phyloP scores from a whole-genome alignment of 2,113 vertebrate genomes.

The Thomomys bottae region DNA sequence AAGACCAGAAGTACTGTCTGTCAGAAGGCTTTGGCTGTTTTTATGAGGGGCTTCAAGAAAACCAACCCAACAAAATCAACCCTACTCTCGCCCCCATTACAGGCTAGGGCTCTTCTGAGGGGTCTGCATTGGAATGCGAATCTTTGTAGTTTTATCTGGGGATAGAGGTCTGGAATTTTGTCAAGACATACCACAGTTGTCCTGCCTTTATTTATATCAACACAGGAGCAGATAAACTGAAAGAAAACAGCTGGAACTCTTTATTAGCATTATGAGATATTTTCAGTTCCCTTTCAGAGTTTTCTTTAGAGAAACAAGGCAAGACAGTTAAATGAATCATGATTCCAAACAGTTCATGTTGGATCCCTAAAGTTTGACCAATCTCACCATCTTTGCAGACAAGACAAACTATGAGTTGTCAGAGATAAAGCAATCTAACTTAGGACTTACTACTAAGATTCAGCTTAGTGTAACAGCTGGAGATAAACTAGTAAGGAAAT shows the following conservation, averaged over 20 bases:
- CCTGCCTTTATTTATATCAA: conserved; percentile 39
- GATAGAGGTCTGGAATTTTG: conserved; percentile 34
- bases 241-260: neutral
- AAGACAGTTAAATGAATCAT: conserved; percentile 12
- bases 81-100: neutral
- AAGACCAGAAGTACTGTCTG: neutral
- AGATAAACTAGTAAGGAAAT: conserved; percentile 6
- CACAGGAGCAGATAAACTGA: neutral
- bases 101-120: neutral
- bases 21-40: neutral
- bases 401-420: conserved; percentile 34
- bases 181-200: conserved; percentile 13
- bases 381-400: neutral
- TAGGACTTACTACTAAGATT: conserved; percentile 26
- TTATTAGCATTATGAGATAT: neutral
- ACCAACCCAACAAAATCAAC: neutral
- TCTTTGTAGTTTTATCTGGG: neutral
- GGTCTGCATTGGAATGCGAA: neutral
- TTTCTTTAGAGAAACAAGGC: conserved; percentile 3
- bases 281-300: neutral
- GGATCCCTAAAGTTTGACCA: neutral
- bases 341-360: conserved; percentile 5
- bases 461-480: neutral
- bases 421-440: conserved; percentile 27
- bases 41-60: conserved; percentile 4